A percentile compares a stretch with the other conserved stretches of the same genome.
Conservation (phyloP, 1,140 invertebrate species). For the Alviniconcha marisindica region DNA sequence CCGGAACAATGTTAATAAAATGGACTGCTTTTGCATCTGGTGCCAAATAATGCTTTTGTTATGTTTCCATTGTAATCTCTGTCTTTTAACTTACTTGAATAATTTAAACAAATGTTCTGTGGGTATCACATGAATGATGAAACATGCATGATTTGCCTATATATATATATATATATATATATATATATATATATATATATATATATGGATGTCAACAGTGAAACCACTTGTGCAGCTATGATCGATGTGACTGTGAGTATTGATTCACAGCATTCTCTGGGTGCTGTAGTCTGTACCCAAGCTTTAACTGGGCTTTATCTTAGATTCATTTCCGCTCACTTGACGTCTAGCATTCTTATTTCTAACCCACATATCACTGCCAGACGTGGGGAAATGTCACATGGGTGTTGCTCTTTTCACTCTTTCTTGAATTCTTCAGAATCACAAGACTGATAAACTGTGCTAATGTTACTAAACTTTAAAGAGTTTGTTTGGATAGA, state of each 20-base stretch:
- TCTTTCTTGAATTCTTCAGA: not conserved
- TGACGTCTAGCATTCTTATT: too few relatives aligned
- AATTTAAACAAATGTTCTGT: too few relatives aligned
- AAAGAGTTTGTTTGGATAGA: too few relatives aligned
- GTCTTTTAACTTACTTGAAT: too few relatives aligned
- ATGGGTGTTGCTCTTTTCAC: not conserved
- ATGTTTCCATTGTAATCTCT: too few relatives aligned
- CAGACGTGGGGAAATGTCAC: not conserved
- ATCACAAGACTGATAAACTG: too few relatives aligned
- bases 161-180: not conserved
- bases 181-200: not conserved
- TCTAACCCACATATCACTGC: not conserved
- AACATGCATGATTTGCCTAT: too few relatives aligned
- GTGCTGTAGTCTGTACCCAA: not conserved
- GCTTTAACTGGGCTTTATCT: not conserved
- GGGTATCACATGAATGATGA: too few relatives aligned
- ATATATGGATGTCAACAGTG: not conserved
- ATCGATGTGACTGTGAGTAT: slow-evolving; percentile 13
- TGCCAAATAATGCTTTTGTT: too few relatives aligned
- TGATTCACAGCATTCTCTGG: not conserved
- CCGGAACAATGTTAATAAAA: too few relatives aligned
- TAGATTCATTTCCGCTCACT: not conserved
- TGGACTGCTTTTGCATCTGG: too few relatives aligned
- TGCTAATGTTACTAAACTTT: too few relatives aligned
- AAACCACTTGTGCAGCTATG: not conserved